Evolutionary conservation across 2,888 invertebrate species (phyloP).

Genomic region (Drosophila basisetae): DNA sequence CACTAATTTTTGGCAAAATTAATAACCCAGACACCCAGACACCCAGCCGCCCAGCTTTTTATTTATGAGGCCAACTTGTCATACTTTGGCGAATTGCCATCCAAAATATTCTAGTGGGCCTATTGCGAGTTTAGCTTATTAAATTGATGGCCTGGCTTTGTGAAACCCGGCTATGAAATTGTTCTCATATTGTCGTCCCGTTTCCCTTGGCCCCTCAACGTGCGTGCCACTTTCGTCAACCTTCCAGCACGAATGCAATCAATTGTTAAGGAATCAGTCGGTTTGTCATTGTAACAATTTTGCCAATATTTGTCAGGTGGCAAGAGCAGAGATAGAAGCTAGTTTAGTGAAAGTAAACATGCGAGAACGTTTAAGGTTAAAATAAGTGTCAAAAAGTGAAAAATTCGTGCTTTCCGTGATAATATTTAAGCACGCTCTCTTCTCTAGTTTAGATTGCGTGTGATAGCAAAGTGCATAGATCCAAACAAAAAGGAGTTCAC

Average conservation of each 20-base stretch:
- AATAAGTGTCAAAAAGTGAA: not conserved
- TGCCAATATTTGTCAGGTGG: conserved; percentile 25
- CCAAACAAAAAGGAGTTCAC: not conserved
- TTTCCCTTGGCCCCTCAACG: conserved; percentile 19
- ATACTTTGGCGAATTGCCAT: conserved; percentile 41
- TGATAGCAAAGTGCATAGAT: not conserved
- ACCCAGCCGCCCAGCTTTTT: conserved; percentile 3
- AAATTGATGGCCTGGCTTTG: conserved; percentile 27
- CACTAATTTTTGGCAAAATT: conserved; percentile 9
- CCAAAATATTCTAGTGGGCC: conserved; percentile 19
- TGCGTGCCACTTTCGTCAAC: conserved; percentile 33
- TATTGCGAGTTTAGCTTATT: conserved; percentile 9
- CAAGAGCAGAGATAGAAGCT: conserved; percentile 6
- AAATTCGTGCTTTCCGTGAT: not conserved
- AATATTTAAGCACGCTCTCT: not conserved
- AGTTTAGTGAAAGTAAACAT: conserved; percentile 6
- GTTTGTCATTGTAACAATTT: conserved; percentile 26
- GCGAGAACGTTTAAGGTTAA: not conserved
- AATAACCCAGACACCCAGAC: not conserved
- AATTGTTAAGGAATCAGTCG: conserved; percentile 42
- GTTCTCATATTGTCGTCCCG: conserved; percentile 16
- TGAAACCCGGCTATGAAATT: conserved; percentile 17
- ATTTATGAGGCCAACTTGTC: conserved; percentile 54
- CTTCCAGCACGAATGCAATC: conserved; percentile 44
- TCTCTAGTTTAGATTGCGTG: conserved; percentile 1